Evolutionary conservation across 2,888 invertebrate species (phyloP).

Genomic region (Megamerina dolium): DNA sequence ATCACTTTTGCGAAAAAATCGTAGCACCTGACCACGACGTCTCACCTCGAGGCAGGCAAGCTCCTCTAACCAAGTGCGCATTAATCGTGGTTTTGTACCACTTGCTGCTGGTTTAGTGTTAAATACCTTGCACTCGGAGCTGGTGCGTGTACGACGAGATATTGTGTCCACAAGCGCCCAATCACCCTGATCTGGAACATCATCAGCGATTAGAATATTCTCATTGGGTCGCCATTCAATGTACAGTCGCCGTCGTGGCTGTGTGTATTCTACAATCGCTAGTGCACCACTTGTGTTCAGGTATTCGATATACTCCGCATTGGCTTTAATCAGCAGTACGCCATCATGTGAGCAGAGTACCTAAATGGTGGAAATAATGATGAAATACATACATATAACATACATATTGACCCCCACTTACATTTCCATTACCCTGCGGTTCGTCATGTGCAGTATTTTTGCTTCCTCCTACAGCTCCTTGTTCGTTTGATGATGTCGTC

Average conservation of each 20-base stretch:
- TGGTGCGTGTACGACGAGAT: constrained; percentile 43
- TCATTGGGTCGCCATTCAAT: constrained; percentile 83
- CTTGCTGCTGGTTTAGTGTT: constrained; percentile 37
- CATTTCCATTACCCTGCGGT: no score
- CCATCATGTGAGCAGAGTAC: constrained; percentile 76
- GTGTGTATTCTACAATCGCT: constrained; percentile 44
- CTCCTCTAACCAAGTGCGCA: constrained; percentile 58
- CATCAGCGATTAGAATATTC: constrained; percentile 63
- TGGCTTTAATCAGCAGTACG: constrained; percentile 63
- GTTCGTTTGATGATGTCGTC: no score
- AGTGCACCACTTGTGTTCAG: constrained; percentile 54
- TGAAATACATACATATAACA: no score
- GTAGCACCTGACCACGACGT: constrained; percentile 54
- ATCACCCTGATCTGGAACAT: constrained; percentile 69
- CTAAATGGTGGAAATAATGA: constrained; percentile 42
- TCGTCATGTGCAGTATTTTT: no score
- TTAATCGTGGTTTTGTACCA: constrained; percentile 48
- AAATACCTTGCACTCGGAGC: constrained; percentile 45
- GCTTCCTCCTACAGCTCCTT: no score
- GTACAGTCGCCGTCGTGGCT: constrained; percentile 53
- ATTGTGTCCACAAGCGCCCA: constrained; percentile 79
- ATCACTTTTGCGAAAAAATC: constrained; percentile 58
- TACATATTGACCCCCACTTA: no score
- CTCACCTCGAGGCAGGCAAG: constrained; percentile 61
- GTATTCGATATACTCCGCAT: constrained; percentile 58